These are phyloP conservation scores for Chironomus riparius DNA, from an alignment of 2,888 invertebrate genomes.

Conservation along the genomic window DNA sequence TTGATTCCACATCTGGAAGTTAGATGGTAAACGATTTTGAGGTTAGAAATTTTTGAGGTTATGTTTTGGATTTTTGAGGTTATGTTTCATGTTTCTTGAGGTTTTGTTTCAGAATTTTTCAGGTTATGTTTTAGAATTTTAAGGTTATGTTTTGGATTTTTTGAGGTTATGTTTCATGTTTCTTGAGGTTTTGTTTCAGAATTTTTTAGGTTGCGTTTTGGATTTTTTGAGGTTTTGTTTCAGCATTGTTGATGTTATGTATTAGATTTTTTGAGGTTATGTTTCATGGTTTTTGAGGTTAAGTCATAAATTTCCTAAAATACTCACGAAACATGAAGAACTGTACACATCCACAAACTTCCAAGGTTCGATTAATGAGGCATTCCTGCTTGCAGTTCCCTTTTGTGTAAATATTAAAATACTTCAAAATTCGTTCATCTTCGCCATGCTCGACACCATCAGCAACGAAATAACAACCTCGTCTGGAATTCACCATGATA, in stretches of 20 bases:
- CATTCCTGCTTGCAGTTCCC: constrained; percentile 33
- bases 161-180: no score
- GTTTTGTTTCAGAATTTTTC: background rate
- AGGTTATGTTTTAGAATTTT: no score
- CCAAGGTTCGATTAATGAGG: constrained; percentile 31
- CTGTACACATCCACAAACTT: constrained; percentile 31
- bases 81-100: no score
- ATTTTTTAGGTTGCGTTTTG: no score
- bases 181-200: no score
- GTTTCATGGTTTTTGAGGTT: background rate
- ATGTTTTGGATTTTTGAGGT: no score
- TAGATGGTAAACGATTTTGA: background rate
- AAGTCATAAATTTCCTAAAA: no score
- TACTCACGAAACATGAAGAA: constrained; percentile 34
- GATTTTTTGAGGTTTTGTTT: no score
- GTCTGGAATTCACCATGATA: background rate
- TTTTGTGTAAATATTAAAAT: constrained; percentile 33
- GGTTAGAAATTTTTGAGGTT: no score
- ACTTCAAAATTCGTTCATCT: constrained; percentile 31
- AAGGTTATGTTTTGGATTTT: no score
- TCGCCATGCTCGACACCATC: background rate
- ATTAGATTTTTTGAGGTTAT: no score
- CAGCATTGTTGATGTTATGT: no score
- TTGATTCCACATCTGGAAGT: background rate
- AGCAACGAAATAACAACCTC: background rate